Conservation (phyloP, 2,888 invertebrate genomes). For the Ophion ventricosus region DNA sequence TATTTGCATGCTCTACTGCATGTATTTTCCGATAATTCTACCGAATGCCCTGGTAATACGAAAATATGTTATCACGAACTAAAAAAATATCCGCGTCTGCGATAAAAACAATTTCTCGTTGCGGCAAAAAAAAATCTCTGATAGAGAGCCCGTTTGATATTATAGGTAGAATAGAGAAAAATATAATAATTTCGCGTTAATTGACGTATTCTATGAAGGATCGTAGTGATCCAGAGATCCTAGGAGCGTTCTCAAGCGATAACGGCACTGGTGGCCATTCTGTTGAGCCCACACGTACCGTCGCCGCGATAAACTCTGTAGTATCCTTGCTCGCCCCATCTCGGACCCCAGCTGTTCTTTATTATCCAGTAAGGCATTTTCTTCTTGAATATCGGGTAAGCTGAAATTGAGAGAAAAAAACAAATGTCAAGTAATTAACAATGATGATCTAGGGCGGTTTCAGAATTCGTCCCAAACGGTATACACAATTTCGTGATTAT, state of each 20-base stretch:
- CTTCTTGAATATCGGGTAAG: conserved; percentile 92
- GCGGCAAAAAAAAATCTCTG: neutral
- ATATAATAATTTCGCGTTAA: conserved; percentile 4
- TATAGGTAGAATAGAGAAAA: neutral
- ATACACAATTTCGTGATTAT: too few relatives aligned
- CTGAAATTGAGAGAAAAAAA: conserved; percentile 83
- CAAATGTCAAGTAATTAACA: conserved; percentile 2
- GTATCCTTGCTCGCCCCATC: conserved; percentile 98
- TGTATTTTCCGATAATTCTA: neutral
- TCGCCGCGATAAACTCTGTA: conserved; percentile 97
- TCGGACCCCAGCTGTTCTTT: conserved; percentile 97
- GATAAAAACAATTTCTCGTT: neutral
- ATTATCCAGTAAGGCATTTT: conserved; percentile 95
- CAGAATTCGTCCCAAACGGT: neutral
- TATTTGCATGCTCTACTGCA: neutral
- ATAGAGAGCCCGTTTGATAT: conserved; percentile 11
- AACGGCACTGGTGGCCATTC: conserved; percentile 94
- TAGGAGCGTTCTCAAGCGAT: conserved; percentile 80
- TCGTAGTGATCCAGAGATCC: neutral
- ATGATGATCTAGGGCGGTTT: neutral
- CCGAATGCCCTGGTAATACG: conserved; percentile 16
- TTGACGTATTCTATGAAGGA: conserved; percentile 3
- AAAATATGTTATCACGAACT: neutral
- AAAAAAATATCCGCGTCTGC: neutral
- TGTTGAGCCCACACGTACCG: conserved; percentile 96